Evolutionary conservation across 2,888 invertebrate species (phyloP).

Genomic region (Tanypteryx hageni): DNA sequence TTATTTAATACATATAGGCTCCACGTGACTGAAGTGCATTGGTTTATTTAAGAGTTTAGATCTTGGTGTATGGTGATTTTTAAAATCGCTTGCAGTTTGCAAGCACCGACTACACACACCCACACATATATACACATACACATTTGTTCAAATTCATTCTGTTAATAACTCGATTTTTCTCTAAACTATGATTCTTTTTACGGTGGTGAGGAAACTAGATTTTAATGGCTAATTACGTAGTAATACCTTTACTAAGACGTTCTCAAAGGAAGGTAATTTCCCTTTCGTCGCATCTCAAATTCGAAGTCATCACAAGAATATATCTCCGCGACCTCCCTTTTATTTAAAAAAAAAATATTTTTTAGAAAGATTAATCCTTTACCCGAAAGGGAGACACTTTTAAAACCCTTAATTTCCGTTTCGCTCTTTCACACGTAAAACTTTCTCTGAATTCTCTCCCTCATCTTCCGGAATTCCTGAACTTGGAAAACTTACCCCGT

Average conservation of each 20-base stretch:
- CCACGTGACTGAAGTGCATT: too few relatives aligned
- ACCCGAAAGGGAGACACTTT: background rate
- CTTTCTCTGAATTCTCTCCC: background rate
- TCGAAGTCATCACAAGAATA: background rate
- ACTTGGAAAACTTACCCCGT: background rate
- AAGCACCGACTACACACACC: too few relatives aligned
- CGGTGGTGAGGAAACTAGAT: too few relatives aligned
- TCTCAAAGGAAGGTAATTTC: background rate
- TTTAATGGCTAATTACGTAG: background rate
- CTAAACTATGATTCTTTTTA: too few relatives aligned
- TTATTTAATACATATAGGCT: too few relatives aligned
- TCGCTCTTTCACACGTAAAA: background rate
- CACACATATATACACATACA: too few relatives aligned
- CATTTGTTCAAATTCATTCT: too few relatives aligned
- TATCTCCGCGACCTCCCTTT: background rate
- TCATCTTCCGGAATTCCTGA: background rate
- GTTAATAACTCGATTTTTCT: too few relatives aligned
- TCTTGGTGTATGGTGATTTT: too few relatives aligned
- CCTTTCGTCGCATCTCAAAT: background rate
- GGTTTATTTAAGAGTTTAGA: too few relatives aligned
- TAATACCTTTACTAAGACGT: background rate
- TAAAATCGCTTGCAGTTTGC: too few relatives aligned
- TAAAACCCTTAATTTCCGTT: conserved; percentile 11
- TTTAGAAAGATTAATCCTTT: background rate
- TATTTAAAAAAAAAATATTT: background rate